phyloP scores from a whole-genome alignment of 1,140 invertebrate genomes.

The Cydia splendana region DNA sequence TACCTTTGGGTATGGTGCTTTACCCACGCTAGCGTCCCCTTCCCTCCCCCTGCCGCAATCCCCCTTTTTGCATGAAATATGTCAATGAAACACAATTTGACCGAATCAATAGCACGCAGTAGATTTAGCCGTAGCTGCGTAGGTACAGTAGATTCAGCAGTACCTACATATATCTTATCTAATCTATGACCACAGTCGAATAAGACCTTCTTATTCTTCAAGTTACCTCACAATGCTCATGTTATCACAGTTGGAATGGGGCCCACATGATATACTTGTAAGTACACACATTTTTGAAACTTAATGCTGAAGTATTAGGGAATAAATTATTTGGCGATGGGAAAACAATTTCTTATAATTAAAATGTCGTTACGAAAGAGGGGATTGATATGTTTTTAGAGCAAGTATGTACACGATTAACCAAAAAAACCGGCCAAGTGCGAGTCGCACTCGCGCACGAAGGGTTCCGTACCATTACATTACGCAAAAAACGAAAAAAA shows the following conservation, averaged over 20 bases:
- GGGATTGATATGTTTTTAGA: neutral
- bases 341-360: slow-evolving; percentile 19
- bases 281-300: neutral
- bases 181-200: slow-evolving; percentile 7
- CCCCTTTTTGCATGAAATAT: too few species aligned
- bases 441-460: too few species aligned
- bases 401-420: too few species aligned
- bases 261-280: neutral
- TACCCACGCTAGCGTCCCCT: too few species aligned
- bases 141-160: neutral
- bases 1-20: too few species aligned
- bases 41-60: too few species aligned
- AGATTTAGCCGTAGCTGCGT: too few species aligned
- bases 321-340: neutral
- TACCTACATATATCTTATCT: neutral
- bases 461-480: too few species aligned
- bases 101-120: too few species aligned
- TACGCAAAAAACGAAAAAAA: too few species aligned
- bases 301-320: neutral
- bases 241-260: slow-evolving; percentile 8
- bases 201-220: slow-evolving; percentile 9
- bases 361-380: slow-evolving; percentile 16
- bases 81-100: too few species aligned
- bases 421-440: too few species aligned
- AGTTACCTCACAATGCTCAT: neutral